Percentiles rank a stretch among this genome's conserved stretches.
Conservation (phyloP, 2,797 vertebrate genomes). For the Merluccius polli region DNA sequence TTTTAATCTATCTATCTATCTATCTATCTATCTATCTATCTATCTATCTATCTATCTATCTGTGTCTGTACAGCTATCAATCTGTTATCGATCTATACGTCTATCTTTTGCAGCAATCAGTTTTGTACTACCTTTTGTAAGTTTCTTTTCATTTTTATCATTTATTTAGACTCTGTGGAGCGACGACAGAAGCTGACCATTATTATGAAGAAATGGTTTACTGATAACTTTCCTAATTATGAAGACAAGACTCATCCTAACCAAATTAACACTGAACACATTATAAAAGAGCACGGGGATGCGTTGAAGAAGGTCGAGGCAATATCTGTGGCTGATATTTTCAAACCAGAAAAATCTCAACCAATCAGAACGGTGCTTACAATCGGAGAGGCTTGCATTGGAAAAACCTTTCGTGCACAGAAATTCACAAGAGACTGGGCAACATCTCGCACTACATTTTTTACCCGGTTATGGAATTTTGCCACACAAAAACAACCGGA, state of each 20-base stretch:
- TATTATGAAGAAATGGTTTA: accelerated
- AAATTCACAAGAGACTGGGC: constrained; percentile 17
- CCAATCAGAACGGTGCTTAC: constrained; percentile 37
- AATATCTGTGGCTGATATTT: constrained; percentile 1
- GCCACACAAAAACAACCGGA: background rate
- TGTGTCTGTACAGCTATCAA: too few relatives aligned
- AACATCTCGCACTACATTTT: background rate
- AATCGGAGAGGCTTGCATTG: constrained; percentile 9
- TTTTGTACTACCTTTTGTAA: background rate
- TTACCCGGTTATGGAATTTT: too few relatives aligned
- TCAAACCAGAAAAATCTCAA: background rate
- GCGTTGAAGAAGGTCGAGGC: background rate
- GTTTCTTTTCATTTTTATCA: background rate
- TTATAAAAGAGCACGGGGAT: constrained; percentile 11
- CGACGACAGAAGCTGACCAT: background rate
- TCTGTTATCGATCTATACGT: background rate
- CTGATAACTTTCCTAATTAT: accelerated
- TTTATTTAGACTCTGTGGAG: constrained; percentile 13
- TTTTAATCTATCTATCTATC: background rate
- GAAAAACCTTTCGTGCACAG: constrained; percentile 33
- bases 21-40: background rate
- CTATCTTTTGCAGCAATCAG: background rate
- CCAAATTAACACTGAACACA: constrained; percentile 36
- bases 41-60: background rate
- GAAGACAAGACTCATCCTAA: constrained; percentile 5